These are phyloP conservation scores for Tenthredo amoena DNA, from an alignment of 2,888 invertebrate species.

Conservation along the genomic window DNA sequence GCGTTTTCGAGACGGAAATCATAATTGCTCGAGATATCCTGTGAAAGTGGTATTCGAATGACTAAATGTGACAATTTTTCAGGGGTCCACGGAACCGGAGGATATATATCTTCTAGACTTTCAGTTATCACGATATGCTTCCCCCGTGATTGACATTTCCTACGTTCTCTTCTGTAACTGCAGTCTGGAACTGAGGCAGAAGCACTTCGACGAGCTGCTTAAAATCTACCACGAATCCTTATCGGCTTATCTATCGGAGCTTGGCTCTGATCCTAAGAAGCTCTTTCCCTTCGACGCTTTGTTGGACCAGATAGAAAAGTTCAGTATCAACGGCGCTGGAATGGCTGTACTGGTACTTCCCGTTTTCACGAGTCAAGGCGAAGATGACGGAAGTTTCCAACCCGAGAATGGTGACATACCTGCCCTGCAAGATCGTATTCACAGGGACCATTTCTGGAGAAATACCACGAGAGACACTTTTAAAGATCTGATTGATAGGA, in stretches of 20 bases:
- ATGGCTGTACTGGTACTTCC: constrained; percentile 65
- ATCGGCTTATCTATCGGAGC: constrained; percentile 60
- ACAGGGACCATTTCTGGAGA: constrained; percentile 58
- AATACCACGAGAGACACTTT: constrained; percentile 58
- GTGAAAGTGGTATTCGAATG: not conserved
- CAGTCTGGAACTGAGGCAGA: constrained; percentile 64
- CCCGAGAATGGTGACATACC: constrained; percentile 46
- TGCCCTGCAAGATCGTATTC: constrained; percentile 55
- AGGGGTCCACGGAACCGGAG: constrained; percentile 58
- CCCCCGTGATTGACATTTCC: constrained; percentile 69
- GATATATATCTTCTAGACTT: constrained; percentile 62
- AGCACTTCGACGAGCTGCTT: constrained; percentile 67
- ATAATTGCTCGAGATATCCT: not conserved
- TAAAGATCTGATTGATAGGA: constrained; percentile 60
- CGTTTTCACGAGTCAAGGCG: constrained; percentile 64
- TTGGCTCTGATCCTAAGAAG: constrained; percentile 64
- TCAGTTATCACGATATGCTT: constrained; percentile 63
- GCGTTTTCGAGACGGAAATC: not conserved
- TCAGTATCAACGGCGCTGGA: constrained; percentile 64
- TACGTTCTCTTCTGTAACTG: constrained; percentile 72
- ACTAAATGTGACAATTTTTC: not conserved
- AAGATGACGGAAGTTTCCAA: constrained; percentile 61
- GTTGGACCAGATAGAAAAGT: constrained; percentile 66
- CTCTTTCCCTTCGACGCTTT: constrained; percentile 68
- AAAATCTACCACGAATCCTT: constrained; percentile 70